Percentiles rank a stretch among this genome's conserved stretches.
Evolutionary conservation across 2,113 vertebrate genomes (phyloP).

Genomic region (Elgaria multicarinata): DNA sequence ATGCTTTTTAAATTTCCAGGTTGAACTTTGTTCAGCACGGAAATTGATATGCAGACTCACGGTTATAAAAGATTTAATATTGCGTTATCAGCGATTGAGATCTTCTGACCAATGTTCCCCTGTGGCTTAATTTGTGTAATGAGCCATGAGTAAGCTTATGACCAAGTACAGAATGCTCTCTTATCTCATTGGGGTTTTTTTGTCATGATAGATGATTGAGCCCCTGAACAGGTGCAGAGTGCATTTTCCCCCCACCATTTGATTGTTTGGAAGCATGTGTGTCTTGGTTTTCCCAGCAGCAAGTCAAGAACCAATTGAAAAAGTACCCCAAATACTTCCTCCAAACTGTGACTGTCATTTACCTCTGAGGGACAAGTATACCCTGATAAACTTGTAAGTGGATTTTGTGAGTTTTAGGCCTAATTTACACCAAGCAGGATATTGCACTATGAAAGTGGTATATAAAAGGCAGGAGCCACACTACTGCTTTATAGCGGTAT

Average conservation of each 20-base stretch:
- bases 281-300: neutral
- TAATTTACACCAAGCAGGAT: too few relatives aligned
- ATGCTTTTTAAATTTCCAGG: neutral
- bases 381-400: slow-evolving; percentile 43
- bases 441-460: too few relatives aligned
- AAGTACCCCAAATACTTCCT: slow-evolving; percentile 8
- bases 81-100: neutral
- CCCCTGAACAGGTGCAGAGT: neutral
- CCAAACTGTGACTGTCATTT: slow-evolving; percentile 52
- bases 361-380: slow-evolving; percentile 38
- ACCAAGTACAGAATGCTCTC: neutral
- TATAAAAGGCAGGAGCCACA: too few relatives aligned
- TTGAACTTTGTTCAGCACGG: neutral
- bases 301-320: neutral
- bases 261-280: neutral
- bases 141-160: neutral
- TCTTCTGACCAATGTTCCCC: neutral
- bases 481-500: too few relatives aligned
- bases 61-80: neutral
- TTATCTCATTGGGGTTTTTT: neutral
- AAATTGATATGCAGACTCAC: neutral
- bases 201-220: neutral
- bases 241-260: neutral
- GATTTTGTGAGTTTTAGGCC: slow-evolving; percentile 37
- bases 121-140: neutral